Conservation (phyloP, 1,140 invertebrate species). For the Acyrthosiphon pisum region DNA sequence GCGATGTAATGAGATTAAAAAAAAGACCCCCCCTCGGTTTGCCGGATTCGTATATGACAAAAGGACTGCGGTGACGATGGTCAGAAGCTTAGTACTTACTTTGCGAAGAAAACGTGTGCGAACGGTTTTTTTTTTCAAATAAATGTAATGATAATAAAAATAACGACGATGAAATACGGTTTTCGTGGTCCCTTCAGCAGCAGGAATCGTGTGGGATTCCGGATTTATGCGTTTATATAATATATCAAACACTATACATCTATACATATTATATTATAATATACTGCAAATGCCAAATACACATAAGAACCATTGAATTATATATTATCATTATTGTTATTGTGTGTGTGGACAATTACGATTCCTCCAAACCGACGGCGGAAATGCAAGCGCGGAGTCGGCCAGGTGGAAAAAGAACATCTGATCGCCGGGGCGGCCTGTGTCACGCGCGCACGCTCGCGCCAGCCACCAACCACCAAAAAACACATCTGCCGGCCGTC, state of each 20-base stretch:
- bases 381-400: neutral
- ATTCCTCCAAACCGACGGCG: slow-evolving; percentile 22
- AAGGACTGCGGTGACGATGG: neutral
- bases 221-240: neutral
- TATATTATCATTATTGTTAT: slow-evolving; percentile 15
- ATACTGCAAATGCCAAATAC: slow-evolving; percentile 12
- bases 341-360: neutral
- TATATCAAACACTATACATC: neutral
- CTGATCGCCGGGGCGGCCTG: slow-evolving; percentile 26
- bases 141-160: neutral
- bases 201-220: neutral
- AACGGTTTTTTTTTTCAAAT: neutral
- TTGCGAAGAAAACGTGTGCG: neutral
- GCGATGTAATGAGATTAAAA: neutral
- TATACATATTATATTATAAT: neutral
- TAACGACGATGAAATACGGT: neutral
- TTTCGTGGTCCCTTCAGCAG: neutral
- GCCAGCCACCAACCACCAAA: neutral
- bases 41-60: neutral
- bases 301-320: slow-evolving; percentile 23
- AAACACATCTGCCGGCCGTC: slow-evolving; percentile 36
- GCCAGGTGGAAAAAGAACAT: slow-evolving; percentile 44
- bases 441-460: slow-evolving; percentile 13
- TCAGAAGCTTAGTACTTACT: neutral
- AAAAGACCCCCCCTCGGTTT: neutral